Conservation (phyloP, 2,797 vertebrate species). For the Crypturellus tataupa region DNA sequence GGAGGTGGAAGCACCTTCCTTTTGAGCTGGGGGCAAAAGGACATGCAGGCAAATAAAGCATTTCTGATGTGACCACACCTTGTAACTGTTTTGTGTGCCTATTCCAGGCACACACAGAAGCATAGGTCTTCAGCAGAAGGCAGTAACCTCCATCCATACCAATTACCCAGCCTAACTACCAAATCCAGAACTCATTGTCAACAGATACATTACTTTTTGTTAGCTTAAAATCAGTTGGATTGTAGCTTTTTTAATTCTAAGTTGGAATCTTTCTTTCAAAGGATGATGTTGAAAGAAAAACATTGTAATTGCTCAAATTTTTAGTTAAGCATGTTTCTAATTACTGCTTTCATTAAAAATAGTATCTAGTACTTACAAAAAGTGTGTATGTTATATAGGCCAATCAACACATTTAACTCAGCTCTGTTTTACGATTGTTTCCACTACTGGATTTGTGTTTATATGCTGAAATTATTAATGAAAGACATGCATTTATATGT, state of each 20-base stretch:
- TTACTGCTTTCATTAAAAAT: neutral
- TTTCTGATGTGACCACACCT: neutral
- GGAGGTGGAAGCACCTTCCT: neutral
- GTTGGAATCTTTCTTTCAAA: neutral
- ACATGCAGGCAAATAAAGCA: neutral
- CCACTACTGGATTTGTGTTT: slow-evolving; percentile 22
- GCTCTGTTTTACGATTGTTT: slow-evolving; percentile 2
- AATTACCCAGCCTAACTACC: neutral
- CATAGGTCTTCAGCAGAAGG: neutral
- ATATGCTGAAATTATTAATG: slow-evolving; percentile 41
- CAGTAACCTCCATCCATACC: neutral
- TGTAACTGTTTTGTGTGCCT: neutral
- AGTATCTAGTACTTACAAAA: neutral
- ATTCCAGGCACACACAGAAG: neutral
- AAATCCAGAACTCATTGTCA: neutral
- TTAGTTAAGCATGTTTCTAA: neutral
- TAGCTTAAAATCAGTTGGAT: neutral
- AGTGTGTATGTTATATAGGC: neutral
- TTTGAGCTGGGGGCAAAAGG: neutral
- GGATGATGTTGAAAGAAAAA: neutral
- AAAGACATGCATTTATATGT: slow-evolving; percentile 55
- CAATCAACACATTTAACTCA: slow-evolving; percentile 11
- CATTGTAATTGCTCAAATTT: neutral
- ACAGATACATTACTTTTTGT: neutral
- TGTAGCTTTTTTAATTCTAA: neutral